These are phyloP conservation scores for Empidonax alnorum DNA, from an alignment of 2,113 vertebrate species.

Conservation along the genomic window DNA sequence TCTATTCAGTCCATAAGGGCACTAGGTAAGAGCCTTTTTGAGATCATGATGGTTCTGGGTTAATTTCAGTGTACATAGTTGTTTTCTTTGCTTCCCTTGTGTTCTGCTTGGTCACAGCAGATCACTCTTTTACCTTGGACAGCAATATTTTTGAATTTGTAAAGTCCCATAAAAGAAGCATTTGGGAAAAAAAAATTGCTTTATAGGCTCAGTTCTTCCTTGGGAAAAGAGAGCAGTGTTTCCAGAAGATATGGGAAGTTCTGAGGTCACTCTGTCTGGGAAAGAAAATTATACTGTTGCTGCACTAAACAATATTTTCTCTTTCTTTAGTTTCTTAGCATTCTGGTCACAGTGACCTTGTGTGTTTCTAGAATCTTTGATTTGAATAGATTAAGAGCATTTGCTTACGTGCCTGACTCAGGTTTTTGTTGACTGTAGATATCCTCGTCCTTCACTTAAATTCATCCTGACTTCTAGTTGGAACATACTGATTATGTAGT, in stretches of 20 bases:
- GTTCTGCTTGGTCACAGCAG: neutral
- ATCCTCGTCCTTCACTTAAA: neutral
- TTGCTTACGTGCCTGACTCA: neutral
- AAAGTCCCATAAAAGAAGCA: neutral
- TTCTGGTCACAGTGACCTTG: neutral
- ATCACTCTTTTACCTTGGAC: neutral
- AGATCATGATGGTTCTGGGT: neutral
- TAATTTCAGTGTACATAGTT: neutral
- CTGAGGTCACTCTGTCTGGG: neutral
- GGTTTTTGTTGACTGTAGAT: conserved; percentile 5
- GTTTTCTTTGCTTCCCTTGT: neutral
- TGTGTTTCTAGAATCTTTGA: conserved; percentile 6
- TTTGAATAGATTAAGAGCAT: neutral
- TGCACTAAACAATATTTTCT: neutral
- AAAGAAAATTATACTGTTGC: neutral
- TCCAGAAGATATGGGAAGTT: neutral
- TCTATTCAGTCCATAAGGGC: neutral
- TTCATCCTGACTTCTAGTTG: neutral
- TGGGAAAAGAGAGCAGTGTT: neutral
- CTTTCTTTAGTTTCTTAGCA: neutral
- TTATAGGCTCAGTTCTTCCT: neutral
- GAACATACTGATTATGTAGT: neutral
- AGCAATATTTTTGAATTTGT: neutral
- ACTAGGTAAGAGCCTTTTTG: neutral
- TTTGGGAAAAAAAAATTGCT: neutral